Evolutionary conservation across 37 sponge, comb jelly and placozoan genomes (phyloP), one percentile per base, ranked within the genome.

Genomic region (Crambe crambe): DNA sequence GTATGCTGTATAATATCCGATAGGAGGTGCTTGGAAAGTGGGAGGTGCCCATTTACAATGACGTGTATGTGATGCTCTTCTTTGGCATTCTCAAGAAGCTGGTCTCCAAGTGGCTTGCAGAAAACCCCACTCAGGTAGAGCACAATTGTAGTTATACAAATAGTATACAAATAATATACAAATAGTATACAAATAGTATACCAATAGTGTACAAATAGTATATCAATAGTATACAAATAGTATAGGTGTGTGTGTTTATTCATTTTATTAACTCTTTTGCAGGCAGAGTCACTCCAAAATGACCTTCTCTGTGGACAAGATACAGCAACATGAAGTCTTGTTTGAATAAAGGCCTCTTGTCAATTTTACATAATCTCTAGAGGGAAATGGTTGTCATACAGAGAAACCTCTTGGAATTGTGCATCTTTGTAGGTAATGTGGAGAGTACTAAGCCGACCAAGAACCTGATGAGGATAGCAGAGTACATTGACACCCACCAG

Each of bases 371-470:
- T n/a, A n/a, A n/a, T n/a, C n/a, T n/a, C n/a, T n/a, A n/a, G n/a
- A n/a, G n/a, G n/a, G n/a, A n/a, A n/a, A n/a, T n/a, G n/a, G n/a
- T n/a, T n/a, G n/a, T n/a, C n/a, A n/a, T n/a, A n/a, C n/a, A n/a
- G n/a, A n/a, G n/a, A n/a, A n/a, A n/a, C n/a, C n/a, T n/a, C n/a
- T n/a, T n/a, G n/a, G n/a, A n/a, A n/a, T n/a, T n/a, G n/a, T n/a
- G n/a, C n/a, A 32, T 9, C 68, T 6, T 15, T 6, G 2, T 18
- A 89, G 91, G 94, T 26, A 74, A 93, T 83, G 94, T 93, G 21
- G 94, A 93, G 82, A 93, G 94, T 47, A 93, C 94, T 27, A 78
- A 89, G 78, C 94, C 94, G 1, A 93, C 94, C 37, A 93, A 93
- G 69, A 61, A 73, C 74, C 58, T 93, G 59, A 93, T 93, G 94